A percentile compares a stretch with the other conserved stretches of the same genome.
These are phyloP conservation scores for Andrena fulva DNA, from an alignment of 2,888 invertebrate genomes.

Conservation along the genomic window DNA sequence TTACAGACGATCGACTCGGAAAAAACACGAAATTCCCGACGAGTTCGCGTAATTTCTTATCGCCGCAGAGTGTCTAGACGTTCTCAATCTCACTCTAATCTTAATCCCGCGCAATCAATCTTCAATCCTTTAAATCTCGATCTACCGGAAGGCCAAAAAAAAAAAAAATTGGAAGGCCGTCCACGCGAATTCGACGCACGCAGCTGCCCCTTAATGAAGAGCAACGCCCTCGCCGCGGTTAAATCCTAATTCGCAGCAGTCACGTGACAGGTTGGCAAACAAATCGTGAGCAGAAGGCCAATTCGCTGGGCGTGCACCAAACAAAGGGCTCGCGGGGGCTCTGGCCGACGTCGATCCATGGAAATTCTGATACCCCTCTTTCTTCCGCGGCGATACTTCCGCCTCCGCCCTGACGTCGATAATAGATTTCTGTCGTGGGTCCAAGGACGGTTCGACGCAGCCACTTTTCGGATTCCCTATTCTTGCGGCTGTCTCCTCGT, in stretches of 20 bases:
- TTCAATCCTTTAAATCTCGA: slow-evolving; percentile 12
- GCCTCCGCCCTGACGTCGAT: slow-evolving; percentile 52
- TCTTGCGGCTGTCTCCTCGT: slow-evolving; percentile 1
- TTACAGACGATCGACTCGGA: neutral
- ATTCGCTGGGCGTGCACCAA: slow-evolving; percentile 60
- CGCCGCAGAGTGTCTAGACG: neutral
- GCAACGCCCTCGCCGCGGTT: slow-evolving; percentile 63
- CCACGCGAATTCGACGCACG: slow-evolving; percentile 49
- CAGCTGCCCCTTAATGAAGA: slow-evolving; percentile 59
- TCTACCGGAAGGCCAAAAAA: neutral
- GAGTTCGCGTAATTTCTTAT: neutral
- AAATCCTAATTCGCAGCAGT: slow-evolving; percentile 80
- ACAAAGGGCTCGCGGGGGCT: slow-evolving; percentile 60
- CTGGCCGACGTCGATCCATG: slow-evolving; percentile 75
- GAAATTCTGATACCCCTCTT: slow-evolving; percentile 66
- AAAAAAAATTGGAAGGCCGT: neutral
- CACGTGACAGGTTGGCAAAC: slow-evolving; percentile 79
- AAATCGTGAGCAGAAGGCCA: slow-evolving; percentile 57
- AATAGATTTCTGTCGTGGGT: slow-evolving; percentile 46
- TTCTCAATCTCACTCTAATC: slow-evolving; percentile 24
- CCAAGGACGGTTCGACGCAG: slow-evolving; percentile 23
- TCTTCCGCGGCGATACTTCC: slow-evolving; percentile 35
- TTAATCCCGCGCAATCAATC: slow-evolving; percentile 19
- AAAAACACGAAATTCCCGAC: neutral
- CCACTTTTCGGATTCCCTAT: slow-evolving; percentile 23